phyloP scores from a whole-genome alignment of 2,888 invertebrate genomes.

The Apodemia zela region DNA sequence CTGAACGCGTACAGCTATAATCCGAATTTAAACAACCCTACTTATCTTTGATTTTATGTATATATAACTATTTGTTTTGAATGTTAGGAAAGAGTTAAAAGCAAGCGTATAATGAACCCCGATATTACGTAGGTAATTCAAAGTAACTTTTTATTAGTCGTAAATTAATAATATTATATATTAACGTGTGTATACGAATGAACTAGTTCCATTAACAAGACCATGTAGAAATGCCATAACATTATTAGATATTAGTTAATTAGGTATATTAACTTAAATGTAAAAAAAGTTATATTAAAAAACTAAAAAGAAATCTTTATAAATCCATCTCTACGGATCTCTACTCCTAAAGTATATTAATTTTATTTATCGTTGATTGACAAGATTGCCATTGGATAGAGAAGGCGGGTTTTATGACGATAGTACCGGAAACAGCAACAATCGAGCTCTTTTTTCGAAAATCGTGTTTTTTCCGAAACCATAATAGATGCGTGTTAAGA shows the following conservation, averaged over 20 bases:
- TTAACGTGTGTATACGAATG: not conserved
- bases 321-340: not conserved
- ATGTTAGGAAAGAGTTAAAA: slow-evolving; percentile 3
- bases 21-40: not conserved
- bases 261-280: not conserved
- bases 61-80: not conserved
- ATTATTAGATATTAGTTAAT: not conserved
- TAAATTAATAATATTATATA: slow-evolving; percentile 1
- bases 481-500: too few relatives aligned
- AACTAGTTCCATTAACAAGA: slow-evolving; percentile 2
- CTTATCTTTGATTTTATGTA: not conserved
- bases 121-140: slow-evolving; percentile 1
- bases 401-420: too few relatives aligned
- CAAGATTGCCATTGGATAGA: too few relatives aligned
- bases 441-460: too few relatives aligned
- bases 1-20: too few relatives aligned
- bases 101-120: not conserved
- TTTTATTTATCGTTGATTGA: too few relatives aligned
- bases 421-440: too few relatives aligned
- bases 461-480: too few relatives aligned
- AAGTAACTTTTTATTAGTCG: slow-evolving; percentile 4
- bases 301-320: not conserved
- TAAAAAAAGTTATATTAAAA: not conserved
- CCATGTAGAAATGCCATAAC: not conserved
- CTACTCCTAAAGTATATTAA: too few relatives aligned